These are phyloP conservation scores for Phasianus colchicus DNA, from an alignment of 2,113 vertebrate genomes.

Conservation along the genomic window DNA sequence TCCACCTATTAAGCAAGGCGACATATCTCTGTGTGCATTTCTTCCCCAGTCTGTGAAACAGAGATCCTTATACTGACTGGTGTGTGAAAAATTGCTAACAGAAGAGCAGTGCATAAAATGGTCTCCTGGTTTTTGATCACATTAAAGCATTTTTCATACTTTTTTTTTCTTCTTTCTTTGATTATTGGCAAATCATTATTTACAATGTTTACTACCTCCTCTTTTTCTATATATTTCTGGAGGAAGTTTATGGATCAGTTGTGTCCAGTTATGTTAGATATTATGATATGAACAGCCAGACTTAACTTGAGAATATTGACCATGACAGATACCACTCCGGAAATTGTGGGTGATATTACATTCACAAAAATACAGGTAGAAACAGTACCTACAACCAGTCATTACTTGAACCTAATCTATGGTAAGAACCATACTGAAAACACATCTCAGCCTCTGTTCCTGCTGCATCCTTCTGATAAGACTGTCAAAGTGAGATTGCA, in stretches of 20 bases:
- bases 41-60: neutral
- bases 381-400: neutral
- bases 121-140: neutral
- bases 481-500: neutral
- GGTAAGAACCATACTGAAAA: neutral
- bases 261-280: neutral
- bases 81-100: neutral
- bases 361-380: neutral
- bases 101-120: neutral
- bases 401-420: neutral
- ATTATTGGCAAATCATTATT: neutral
- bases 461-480: neutral
- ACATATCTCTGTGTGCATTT: neutral
- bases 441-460: neutral
- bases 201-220: neutral
- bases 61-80: neutral
- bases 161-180: neutral
- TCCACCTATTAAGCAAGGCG: neutral
- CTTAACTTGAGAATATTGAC: neutral
- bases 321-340: neutral
- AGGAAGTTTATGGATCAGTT: neutral
- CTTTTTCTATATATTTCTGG: neutral
- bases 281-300: neutral
- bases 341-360: neutral
- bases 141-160: neutral